Evolutionary conservation across 2,888 invertebrate species (phyloP).

Genomic region (Orchesellides sinensis): DNA sequence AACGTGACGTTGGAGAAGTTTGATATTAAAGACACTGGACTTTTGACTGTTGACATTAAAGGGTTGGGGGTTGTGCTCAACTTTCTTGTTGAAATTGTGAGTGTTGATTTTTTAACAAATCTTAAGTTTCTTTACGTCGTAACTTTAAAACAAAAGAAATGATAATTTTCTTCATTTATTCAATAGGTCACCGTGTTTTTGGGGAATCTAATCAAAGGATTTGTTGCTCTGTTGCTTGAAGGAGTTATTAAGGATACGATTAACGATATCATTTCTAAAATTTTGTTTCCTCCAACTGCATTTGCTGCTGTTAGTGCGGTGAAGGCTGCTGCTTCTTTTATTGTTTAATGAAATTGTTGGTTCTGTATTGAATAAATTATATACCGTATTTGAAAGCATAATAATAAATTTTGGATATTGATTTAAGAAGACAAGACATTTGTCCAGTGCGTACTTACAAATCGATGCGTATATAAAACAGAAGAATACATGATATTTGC

Average conservation of each 20-base stretch:
- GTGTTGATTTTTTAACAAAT: not conserved
- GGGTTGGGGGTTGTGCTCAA: slow-evolving; percentile 70
- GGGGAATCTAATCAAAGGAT: slow-evolving; percentile 68
- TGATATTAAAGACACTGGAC: slow-evolving; percentile 69
- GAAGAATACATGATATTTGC: no score
- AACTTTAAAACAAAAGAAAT: no score
- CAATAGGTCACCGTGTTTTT: slow-evolving; percentile 58
- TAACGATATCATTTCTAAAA: slow-evolving; percentile 52
- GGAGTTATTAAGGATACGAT: slow-evolving; percentile 65
- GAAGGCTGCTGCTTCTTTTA: no score
- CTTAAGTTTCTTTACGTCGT: no score
- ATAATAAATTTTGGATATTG: no score
- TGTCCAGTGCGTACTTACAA: no score
- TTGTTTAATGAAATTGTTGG: no score
- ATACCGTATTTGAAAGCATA: no score
- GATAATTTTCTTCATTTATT: no score
- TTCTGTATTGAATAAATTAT: no score
- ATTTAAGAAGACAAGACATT: no score
- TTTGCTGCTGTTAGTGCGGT: slow-evolving; percentile 1
- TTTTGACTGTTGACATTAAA: slow-evolving; percentile 63
- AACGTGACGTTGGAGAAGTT: slow-evolving; percentile 58
- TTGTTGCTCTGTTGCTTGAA: slow-evolving; percentile 69
- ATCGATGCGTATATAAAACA: no score
- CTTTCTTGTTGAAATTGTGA: slow-evolving; percentile 70
- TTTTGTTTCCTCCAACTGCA: slow-evolving; percentile 47